Percentiles rank a stretch among this genome's conserved stretches.
These are phyloP conservation scores for Microcebus jonahi DNA, from an alignment of 2,113 vertebrate species.

Conservation along the genomic window DNA sequence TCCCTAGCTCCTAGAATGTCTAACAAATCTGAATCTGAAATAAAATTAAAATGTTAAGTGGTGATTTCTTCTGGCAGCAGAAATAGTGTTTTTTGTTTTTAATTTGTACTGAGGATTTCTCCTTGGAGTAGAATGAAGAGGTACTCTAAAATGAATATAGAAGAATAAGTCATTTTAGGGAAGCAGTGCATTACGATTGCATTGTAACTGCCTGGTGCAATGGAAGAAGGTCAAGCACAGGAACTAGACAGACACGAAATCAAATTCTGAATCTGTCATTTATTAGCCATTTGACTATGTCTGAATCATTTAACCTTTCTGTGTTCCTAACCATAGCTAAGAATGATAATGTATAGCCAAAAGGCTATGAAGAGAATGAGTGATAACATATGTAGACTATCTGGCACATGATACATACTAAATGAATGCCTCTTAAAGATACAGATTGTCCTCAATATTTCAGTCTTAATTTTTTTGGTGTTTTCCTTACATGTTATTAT, in stretches of 20 bases:
- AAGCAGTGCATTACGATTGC: not conserved
- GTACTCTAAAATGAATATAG: not conserved
- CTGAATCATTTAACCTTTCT: not conserved
- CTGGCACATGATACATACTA: not conserved
- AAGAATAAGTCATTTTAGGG: not conserved
- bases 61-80: not conserved
- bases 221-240: not conserved
- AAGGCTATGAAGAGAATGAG: not conserved
- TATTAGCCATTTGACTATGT: not conserved
- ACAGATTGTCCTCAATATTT: not conserved
- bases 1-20: not conserved
- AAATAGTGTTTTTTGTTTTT: not conserved
- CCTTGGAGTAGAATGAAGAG: not conserved
- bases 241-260: not conserved
- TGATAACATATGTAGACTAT: not conserved
- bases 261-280: not conserved
- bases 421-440: not conserved
- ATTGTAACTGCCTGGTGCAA: not conserved
- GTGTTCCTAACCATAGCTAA: not conserved
- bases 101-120: not conserved
- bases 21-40: not conserved
- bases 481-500: not conserved
- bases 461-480: not conserved
- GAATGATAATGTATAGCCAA: not conserved
- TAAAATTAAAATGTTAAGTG: conserved; percentile 5